These are phyloP conservation scores for Siniperca undulata DNA, from an alignment of 2,797 vertebrate genomes.

Conservation along the genomic window DNA sequence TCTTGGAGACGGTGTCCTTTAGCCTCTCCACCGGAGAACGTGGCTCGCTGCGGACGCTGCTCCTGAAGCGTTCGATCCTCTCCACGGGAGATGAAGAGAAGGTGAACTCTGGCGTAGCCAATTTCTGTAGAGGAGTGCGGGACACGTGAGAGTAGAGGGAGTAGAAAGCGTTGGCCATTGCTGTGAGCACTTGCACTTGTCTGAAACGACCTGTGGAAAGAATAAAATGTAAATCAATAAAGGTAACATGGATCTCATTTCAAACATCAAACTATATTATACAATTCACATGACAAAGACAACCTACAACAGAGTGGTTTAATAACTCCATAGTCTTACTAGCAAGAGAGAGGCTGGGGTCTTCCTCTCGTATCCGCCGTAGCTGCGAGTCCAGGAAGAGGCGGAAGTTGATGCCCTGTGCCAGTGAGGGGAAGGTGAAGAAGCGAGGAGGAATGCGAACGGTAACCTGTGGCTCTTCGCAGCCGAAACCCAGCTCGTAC, in stretches of 20 bases:
- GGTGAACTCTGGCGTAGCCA: conserved; percentile 84
- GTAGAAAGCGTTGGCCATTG: conserved; percentile 91
- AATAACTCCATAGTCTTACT: conserved; percentile 82
- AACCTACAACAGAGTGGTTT: neutral
- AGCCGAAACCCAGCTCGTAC: conserved; percentile 91
- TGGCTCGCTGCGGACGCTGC: conserved; percentile 79
- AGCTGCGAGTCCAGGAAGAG: conserved; percentile 92
- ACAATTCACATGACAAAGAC: neutral
- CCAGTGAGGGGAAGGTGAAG: conserved; percentile 89
- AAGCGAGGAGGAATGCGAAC: conserved; percentile 91
- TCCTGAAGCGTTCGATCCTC: conserved; percentile 77
- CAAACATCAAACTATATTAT: neutral
- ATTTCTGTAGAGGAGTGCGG: conserved; percentile 89
- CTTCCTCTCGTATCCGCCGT: conserved; percentile 89
- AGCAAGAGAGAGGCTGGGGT: conserved; percentile 90
- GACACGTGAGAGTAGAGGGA: conserved; percentile 94
- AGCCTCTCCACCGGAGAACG: conserved; percentile 88
- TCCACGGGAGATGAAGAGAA: conserved; percentile 81
- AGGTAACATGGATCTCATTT: neutral
- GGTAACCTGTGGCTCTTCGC: conserved; percentile 86
- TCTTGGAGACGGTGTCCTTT: conserved; percentile 90
- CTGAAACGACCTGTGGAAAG: conserved; percentile 90
- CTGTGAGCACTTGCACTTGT: conserved; percentile 91
- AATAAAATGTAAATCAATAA: neutral
- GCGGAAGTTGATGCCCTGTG: conserved; percentile 92